Evolutionary conservation across 2,888 invertebrate species (phyloP).

Genomic region (Eutolmus rufibarbis): DNA sequence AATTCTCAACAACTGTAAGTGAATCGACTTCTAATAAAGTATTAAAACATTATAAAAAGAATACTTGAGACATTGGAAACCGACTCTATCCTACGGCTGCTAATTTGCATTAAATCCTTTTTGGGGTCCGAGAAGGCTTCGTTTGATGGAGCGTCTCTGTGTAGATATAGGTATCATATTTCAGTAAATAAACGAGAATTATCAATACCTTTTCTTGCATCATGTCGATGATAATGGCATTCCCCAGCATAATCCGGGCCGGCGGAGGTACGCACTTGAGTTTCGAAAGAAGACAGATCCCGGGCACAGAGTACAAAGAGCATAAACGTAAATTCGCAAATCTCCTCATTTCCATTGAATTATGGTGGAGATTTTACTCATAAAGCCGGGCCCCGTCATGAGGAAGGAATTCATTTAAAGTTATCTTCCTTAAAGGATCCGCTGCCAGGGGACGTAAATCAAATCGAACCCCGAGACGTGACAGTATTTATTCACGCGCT

Average conservation of each 20-base stretch:
- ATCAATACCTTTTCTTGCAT: not conserved
- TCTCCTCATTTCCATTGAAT: slow-evolving; percentile 7
- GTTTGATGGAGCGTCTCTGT: not conserved
- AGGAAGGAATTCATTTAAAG: slow-evolving; percentile 25
- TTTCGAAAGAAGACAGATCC: not conserved
- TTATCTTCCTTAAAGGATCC: slow-evolving; percentile 7
- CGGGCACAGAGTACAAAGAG: not conserved
- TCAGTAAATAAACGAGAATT: not conserved
- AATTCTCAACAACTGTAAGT: not conserved
- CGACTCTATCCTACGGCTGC: not conserved
- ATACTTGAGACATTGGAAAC: not conserved
- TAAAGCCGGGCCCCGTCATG: not conserved
- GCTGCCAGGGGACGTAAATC: slow-evolving; percentile 15
- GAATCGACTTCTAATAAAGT: not conserved
- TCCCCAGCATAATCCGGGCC: not conserved
- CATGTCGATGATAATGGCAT: not conserved
- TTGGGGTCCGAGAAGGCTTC: not conserved
- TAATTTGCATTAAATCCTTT: not conserved
- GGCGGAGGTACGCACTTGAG: not conserved
- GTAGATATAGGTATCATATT: not conserved
- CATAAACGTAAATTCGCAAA: slow-evolving; percentile 7
- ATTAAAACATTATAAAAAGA: not conserved
- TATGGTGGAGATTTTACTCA: slow-evolving; percentile 2
- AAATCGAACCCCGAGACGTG: slow-evolving; percentile 22
- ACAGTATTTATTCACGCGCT: slow-evolving; percentile 29